These are phyloP conservation scores for Raja brachyura DNA, from an alignment of 2,113 vertebrate species.

Conservation along the genomic window DNA sequence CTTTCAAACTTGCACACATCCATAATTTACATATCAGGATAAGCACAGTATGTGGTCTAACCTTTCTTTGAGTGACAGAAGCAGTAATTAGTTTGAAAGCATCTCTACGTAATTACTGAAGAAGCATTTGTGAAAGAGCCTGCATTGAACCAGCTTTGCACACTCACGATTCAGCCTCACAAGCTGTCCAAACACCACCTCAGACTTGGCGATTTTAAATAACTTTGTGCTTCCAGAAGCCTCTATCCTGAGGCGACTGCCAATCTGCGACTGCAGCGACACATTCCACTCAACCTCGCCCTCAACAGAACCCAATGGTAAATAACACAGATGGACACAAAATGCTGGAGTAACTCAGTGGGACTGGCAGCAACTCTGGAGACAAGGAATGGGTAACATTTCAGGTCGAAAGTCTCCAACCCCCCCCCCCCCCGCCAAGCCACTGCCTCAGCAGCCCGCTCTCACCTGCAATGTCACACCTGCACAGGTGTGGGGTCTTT, in stretches of 20 bases:
- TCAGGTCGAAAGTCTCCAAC: no score
- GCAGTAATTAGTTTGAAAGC: constrained; percentile 37
- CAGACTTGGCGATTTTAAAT: not conserved
- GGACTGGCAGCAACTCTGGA: no score
- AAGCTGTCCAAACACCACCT: not conserved
- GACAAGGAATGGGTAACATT: no score
- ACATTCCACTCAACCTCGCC: not conserved
- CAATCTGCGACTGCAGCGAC: not conserved
- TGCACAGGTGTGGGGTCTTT: not conserved
- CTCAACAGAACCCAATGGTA: no score
- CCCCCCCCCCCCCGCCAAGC: not conserved
- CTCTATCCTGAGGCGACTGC: not conserved
- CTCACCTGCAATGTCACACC: not conserved
- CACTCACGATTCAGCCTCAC: not conserved
- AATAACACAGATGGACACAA: not conserved
- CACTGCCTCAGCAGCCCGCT: no score
- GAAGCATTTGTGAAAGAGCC: not conserved
- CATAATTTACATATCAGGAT: constrained; percentile 38
- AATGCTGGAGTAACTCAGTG: no score
- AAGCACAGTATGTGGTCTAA: constrained; percentile 36
- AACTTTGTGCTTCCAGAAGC: not conserved
- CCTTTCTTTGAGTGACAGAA: constrained; percentile 32
- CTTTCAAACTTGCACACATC: constrained; percentile 7
- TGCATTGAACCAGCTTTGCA: not conserved
- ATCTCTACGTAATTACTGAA: constrained; percentile 32